A percentile compares a stretch with the other conserved stretches of the same genome.
phyloP scores from a whole-genome alignment of 2,888 invertebrate genomes.

The Oligia strigilis region DNA sequence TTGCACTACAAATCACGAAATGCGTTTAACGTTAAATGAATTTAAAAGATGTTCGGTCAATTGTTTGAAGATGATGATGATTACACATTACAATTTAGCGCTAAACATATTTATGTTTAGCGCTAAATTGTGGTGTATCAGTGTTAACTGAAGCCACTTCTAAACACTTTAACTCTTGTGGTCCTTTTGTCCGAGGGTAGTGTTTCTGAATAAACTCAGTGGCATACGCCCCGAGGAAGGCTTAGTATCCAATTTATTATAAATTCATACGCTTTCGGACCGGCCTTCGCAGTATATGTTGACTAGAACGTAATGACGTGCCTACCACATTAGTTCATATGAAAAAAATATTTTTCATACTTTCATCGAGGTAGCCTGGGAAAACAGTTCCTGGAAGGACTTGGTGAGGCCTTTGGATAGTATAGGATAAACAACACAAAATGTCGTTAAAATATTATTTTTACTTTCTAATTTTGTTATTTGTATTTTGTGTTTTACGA shows the following conservation, averaged over 20 bases:
- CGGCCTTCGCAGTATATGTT: slow-evolving; percentile 42
- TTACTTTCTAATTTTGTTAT: too few species aligned
- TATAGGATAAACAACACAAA: background rate
- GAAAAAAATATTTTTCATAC: background rate
- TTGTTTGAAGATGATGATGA: background rate
- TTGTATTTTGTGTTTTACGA: too few species aligned
- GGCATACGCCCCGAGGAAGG: slow-evolving; percentile 63
- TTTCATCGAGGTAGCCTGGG: background rate
- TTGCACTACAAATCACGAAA: background rate
- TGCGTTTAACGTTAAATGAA: background rate
- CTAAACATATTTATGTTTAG: background rate
- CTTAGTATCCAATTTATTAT: slow-evolving; percentile 77
- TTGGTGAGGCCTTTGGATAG: background rate
- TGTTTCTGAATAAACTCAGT: slow-evolving; percentile 73
- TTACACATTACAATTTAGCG: too few species aligned
- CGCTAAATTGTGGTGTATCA: background rate
- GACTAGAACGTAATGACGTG: slow-evolving; percentile 35
- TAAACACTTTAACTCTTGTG: slow-evolving; percentile 33
- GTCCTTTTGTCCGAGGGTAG: slow-evolving; percentile 56
- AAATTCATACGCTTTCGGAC: slow-evolving; percentile 75
- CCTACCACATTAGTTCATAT: background rate
- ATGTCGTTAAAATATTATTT: too few species aligned
- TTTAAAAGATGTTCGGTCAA: background rate
- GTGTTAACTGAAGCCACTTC: slow-evolving; percentile 33
- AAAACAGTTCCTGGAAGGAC: background rate